A percentile compares a stretch with the other conserved stretches of the same genome.
Conservation (phyloP, 2,888 invertebrate genomes). For the Drosophila neotestacea region DNA sequence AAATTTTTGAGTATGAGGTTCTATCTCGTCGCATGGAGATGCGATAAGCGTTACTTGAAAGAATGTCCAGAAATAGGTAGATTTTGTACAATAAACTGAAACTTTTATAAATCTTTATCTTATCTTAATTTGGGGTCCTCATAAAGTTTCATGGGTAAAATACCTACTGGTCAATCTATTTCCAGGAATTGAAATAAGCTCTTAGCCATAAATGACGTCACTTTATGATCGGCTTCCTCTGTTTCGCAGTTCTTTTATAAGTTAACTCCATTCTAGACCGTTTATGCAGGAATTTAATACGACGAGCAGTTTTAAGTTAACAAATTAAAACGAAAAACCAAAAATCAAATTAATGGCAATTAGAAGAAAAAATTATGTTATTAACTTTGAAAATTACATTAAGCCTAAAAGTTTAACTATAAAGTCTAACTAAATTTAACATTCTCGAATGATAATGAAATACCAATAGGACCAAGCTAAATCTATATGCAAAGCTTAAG, state of each 20-base stretch:
- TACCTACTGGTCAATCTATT: slow-evolving; percentile 20
- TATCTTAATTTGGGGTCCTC: slow-evolving; percentile 36
- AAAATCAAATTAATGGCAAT: slow-evolving; percentile 25
- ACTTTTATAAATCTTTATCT: slow-evolving; percentile 38
- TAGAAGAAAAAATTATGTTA: slow-evolving; percentile 48
- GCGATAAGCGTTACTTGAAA: slow-evolving; percentile 42
- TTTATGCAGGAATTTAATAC: slow-evolving; percentile 52
- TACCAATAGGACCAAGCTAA: slow-evolving; percentile 77
- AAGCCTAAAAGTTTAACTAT: slow-evolving; percentile 54
- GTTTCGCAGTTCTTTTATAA: slow-evolving; percentile 47
- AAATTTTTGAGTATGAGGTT: slow-evolving; percentile 85
- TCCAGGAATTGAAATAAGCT: not conserved
- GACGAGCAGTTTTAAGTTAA: slow-evolving; percentile 70
- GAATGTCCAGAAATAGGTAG: slow-evolving; percentile 20
- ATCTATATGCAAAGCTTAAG: slow-evolving; percentile 60
- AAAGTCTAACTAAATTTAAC: slow-evolving; percentile 63
- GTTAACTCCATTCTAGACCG: slow-evolving; percentile 33
- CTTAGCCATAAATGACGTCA: slow-evolving; percentile 1
- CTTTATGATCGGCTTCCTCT: slow-evolving; percentile 26
- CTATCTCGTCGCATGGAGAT: slow-evolving; percentile 68
- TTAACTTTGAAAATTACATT: slow-evolving; percentile 42
- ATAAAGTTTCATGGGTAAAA: slow-evolving; percentile 19
- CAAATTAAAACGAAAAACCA: slow-evolving; percentile 41
- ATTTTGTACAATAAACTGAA: slow-evolving; percentile 52
- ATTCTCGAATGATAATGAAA: slow-evolving; percentile 38